Conservation (phyloP, 1,140 invertebrate genomes). For the Zaprionus inermis region DNA sequence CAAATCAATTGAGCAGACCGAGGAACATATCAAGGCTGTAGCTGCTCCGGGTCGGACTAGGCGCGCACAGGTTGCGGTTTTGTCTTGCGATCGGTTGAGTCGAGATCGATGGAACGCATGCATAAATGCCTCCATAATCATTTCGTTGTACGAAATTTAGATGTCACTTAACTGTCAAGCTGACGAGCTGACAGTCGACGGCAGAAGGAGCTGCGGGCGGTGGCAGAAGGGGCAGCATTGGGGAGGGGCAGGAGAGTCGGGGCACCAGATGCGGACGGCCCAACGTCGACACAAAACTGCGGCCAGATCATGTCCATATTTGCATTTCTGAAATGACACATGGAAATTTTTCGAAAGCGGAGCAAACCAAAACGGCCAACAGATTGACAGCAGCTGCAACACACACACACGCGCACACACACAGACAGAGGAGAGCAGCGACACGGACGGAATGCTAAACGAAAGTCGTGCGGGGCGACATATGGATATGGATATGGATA, state of each 20-base stretch:
- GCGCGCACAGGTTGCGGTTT: slow-evolving; percentile 9
- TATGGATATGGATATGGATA: slow-evolving; percentile 59
- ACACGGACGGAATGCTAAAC: slow-evolving; percentile 63
- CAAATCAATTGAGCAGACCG: slow-evolving; percentile 69
- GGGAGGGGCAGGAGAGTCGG: background rate
- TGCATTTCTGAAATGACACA: slow-evolving; percentile 83
- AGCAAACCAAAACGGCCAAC: slow-evolving; percentile 67
- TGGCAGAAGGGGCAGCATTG: background rate
- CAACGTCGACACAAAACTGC: slow-evolving; percentile 15
- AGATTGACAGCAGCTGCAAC: slow-evolving; percentile 82
- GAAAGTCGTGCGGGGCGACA: slow-evolving; percentile 74
- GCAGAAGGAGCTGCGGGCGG: background rate
- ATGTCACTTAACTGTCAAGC: slow-evolving; percentile 78
- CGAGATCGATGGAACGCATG: slow-evolving; percentile 67
- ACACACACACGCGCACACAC: no score
- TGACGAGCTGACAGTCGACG: slow-evolving; percentile 57
- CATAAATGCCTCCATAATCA: slow-evolving; percentile 82
- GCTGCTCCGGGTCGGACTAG: slow-evolving; percentile 33
- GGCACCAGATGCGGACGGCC: slow-evolving; percentile 25
- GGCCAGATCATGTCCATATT: slow-evolving; percentile 81
- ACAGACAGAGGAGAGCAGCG: slow-evolving; percentile 14
- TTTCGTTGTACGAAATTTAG: slow-evolving; percentile 80
- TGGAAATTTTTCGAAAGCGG: slow-evolving; percentile 74
- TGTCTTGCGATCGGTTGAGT: background rate
- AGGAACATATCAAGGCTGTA: slow-evolving; percentile 30